Evolutionary conservation across 2,888 invertebrate genomes (phyloP), one percentile per base, ranked within the genome.

Genomic region (Sminthurinus aureus): DNA sequence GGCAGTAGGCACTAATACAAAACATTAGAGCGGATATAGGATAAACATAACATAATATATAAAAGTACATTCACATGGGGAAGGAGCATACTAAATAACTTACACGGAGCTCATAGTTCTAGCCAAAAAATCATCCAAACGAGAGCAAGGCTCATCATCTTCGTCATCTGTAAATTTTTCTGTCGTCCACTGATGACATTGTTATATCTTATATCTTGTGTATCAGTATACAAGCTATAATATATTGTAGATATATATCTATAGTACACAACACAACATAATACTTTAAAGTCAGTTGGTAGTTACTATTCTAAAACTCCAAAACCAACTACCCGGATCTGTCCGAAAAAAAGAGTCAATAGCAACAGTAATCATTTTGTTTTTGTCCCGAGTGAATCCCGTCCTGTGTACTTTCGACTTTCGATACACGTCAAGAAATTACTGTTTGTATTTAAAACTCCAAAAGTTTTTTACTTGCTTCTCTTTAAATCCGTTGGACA

Each of bases 81-180:
- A 38, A 38, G 6, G 3, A 38, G 9, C 58, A 58, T 18, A 6
- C 58, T 15, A 13, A 15, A 58, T 58, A 6, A 9, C 58, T 58
- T 69, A 69, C 20, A n/a, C n/a, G n/a, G n/a, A n/a, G n/a, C n/a
- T n/a, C n/a, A 71, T 24, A 58, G 74, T 24, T 9, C 71, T 50
- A 81, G 74, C 75, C 26, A 75, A 64, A 38, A 38, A 64, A 74
- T 13, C 73, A 81, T 26, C 79, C 20, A 50, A 58, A 81, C 81
- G 74, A 74, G 73, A 74, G 74, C 73, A 69, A 69, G 81, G 81
- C 66, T 75, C 74, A 58, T 66, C 81, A 66, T 38, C 75, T 69
- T 67, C 71, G 73, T 75, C 51, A 51, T 75, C 75, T 75, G 50
- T 51, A 75, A 75, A 74, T 18, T 38, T 51, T 52, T 76, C 20